A percentile compares a stretch with the other conserved stretches of the same genome.
Conservation (phyloP, 2,888 invertebrate genomes). For the Barypeithes pellucidus region DNA sequence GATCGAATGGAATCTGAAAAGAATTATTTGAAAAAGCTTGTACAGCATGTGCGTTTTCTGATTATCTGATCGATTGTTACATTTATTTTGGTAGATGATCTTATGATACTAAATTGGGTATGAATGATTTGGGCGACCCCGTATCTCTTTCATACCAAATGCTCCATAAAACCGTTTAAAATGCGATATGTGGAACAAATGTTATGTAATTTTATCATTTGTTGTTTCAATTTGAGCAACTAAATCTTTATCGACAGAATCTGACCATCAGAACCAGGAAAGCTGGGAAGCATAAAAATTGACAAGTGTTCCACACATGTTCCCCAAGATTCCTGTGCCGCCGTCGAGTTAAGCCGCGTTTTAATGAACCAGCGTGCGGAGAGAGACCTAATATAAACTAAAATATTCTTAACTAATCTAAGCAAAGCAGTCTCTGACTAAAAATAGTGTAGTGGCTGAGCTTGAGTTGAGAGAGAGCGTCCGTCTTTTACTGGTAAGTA, state of each 20-base stretch:
- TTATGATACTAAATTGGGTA: too few species aligned
- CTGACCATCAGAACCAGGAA: conserved; percentile 35
- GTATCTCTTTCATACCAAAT: neutral
- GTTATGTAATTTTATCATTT: conserved; percentile 14
- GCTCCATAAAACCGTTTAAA: neutral
- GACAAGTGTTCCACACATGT: conserved; percentile 52
- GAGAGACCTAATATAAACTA: conserved; percentile 52
- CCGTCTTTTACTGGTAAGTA: conserved; percentile 46
- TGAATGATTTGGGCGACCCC: too few species aligned
- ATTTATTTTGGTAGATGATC: too few species aligned
- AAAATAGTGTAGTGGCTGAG: conserved; percentile 43
- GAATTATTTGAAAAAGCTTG: too few species aligned
- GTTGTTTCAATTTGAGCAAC: conserved; percentile 21
- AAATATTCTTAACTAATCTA: conserved; percentile 46
- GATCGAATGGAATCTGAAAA: too few species aligned
- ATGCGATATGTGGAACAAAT: neutral
- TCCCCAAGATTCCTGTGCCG: conserved; percentile 35
- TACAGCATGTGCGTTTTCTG: too few species aligned
- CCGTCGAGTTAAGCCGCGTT: conserved; percentile 18
- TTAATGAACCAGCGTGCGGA: conserved; percentile 36
- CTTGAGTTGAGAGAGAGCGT: conserved; percentile 39
- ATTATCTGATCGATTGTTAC: too few species aligned
- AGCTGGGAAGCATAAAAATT: conserved; percentile 29
- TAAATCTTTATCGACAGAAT: conserved; percentile 28
- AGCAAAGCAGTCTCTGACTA: conserved; percentile 33